A percentile compares a stretch with the other conserved stretches of the same genome.
Conservation (phyloP, 1,140 invertebrate genomes). For the Lepeophtheirus salmonis region DNA sequence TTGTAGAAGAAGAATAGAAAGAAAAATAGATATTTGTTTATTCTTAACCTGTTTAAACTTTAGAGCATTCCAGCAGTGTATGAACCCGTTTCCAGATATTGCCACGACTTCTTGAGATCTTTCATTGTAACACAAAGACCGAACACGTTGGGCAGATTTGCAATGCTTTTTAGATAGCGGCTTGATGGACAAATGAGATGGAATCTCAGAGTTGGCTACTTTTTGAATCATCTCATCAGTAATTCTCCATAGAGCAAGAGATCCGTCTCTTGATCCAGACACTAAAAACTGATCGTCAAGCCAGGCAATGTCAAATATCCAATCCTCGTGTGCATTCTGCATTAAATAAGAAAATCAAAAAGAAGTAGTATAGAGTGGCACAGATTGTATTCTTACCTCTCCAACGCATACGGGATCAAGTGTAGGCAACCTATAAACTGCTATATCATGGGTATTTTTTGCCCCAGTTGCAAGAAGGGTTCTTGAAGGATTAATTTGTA, state of each 20-base stretch:
- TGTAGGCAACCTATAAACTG: slow-evolving; percentile 74
- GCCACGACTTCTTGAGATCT: slow-evolving; percentile 68
- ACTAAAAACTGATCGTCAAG: slow-evolving; percentile 86
- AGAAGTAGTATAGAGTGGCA: background rate
- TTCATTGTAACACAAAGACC: slow-evolving; percentile 63
- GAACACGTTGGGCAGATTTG: slow-evolving; percentile 30
- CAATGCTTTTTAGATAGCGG: slow-evolving; percentile 56
- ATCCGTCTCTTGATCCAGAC: slow-evolving; percentile 70
- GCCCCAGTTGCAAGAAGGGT: slow-evolving; percentile 79
- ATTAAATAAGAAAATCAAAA: slow-evolving; percentile 21
- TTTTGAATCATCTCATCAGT: slow-evolving; percentile 24
- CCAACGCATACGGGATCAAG: slow-evolving; percentile 86
- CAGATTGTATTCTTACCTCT: slow-evolving; percentile 46
- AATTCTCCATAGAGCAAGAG: slow-evolving; percentile 33
- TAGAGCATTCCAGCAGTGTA: slow-evolving; percentile 80
- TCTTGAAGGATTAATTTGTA: slow-evolving; percentile 79
- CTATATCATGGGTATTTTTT: slow-evolving; percentile 74
- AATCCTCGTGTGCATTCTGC: slow-evolving; percentile 63
- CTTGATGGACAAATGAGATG: slow-evolving; percentile 31
- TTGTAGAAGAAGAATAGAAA: too few species aligned
- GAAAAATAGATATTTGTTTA: background rate
- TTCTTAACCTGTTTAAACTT: slow-evolving; percentile 45
- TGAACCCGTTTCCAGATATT: slow-evolving; percentile 66
- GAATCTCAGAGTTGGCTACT: background rate
- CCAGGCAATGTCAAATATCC: slow-evolving; percentile 91